These are phyloP conservation scores for Orthosia incerta DNA, from an alignment of 2,888 invertebrate species.

Conservation along the genomic window DNA sequence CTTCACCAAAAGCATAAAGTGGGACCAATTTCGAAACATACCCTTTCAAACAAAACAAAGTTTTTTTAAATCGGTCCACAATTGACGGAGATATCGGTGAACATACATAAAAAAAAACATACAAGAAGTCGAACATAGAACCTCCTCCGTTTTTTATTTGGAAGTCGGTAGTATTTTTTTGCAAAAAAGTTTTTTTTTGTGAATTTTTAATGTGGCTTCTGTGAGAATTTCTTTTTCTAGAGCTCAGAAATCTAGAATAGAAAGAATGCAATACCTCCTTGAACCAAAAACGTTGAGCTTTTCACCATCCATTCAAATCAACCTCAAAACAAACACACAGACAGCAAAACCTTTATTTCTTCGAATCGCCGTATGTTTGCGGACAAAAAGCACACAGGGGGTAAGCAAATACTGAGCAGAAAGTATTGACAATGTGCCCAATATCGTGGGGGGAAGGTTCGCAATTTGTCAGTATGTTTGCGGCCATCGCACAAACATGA, in stretches of 20 bases:
- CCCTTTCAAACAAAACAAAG: no score
- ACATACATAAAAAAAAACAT: no score
- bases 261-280: not conserved
- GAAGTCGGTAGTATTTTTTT: no score
- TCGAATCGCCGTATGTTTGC: slow-evolving; percentile 45
- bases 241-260: not conserved
- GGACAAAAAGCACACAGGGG: slow-evolving; percentile 54
- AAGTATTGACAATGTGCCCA: slow-evolving; percentile 62
- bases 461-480: slow-evolving; percentile 63
- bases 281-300: not conserved
- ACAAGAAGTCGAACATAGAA: no score
- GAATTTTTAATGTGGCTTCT: no score
- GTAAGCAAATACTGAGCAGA: slow-evolving; percentile 56
- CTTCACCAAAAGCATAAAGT: no score
- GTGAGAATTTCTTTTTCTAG: no score
- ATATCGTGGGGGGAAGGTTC: slow-evolving; percentile 61
- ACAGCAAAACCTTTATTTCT: slow-evolving; percentile 39
- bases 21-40: no score
- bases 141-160: no score
- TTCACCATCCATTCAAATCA: slow-evolving; percentile 14
- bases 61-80: no score
- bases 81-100: no score
- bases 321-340: slow-evolving; percentile 29
- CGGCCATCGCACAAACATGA: slow-evolving; percentile 50
- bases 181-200: no score